Evolutionary conservation across 2,113 vertebrate species (phyloP).

Genomic region (Elaphurus davidianus): DNA sequence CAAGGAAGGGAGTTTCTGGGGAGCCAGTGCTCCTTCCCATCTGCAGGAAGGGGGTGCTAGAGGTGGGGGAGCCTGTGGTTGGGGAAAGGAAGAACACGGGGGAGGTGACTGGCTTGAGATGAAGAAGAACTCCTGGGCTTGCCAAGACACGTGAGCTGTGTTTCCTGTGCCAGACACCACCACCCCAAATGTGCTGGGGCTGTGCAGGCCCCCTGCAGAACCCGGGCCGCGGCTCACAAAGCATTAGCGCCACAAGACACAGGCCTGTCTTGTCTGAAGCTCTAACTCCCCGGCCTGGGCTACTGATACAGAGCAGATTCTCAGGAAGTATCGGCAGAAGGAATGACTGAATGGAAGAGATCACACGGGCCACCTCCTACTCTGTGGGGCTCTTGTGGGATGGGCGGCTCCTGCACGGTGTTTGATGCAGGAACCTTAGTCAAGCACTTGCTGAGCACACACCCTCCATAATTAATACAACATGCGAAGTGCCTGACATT

Average conservation of each 20-base stretch:
- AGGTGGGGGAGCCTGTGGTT: not conserved
- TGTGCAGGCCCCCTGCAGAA: not conserved
- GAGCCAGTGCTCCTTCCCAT: not conserved
- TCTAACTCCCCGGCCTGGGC: too few relatives aligned
- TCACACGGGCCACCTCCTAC: too few relatives aligned
- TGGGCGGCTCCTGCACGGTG: not conserved
- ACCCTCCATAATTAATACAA: not conserved
- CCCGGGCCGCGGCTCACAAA: not conserved
- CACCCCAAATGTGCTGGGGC: not conserved
- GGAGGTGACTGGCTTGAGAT: not conserved
- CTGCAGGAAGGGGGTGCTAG: not conserved
- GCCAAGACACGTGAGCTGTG: fast-evolving
- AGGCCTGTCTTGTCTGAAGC: not conserved
- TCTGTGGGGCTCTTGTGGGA: not conserved
- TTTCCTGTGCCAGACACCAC: not conserved
- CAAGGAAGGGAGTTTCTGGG: not conserved
- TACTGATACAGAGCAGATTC: not conserved
- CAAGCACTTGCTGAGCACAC: not conserved
- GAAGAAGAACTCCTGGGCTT: not conserved
- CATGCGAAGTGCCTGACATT: fast-evolving
- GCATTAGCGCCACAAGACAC: not conserved
- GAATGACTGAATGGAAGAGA: not conserved
- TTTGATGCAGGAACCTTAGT: too few relatives aligned
- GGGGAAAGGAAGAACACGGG: not conserved
- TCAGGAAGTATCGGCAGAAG: not conserved